These are phyloP conservation scores for Vultur gryphus DNA, from an alignment of 2,797 vertebrate species.

Conservation along the genomic window DNA sequence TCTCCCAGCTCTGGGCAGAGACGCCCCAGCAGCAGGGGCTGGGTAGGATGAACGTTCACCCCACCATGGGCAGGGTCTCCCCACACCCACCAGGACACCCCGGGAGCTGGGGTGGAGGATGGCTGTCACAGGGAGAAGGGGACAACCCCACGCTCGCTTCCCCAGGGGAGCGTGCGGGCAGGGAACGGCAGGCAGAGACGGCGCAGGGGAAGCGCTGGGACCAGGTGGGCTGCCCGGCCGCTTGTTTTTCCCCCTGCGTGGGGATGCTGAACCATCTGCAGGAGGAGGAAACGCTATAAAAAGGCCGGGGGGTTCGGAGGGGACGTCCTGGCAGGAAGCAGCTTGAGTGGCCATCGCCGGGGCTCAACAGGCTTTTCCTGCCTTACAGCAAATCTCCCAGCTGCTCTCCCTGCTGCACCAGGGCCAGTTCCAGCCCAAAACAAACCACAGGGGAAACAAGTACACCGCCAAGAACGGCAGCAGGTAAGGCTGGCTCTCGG, in stretches of 20 bases:
- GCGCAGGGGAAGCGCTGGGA: background rate
- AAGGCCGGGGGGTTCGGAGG: background rate
- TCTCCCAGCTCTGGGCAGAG: background rate
- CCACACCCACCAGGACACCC: background rate
- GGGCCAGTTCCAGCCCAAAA: conserved; percentile 93
- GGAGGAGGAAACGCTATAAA: conserved; percentile 72
- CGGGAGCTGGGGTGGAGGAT: background rate
- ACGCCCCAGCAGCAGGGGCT: background rate
- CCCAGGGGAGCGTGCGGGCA: background rate
- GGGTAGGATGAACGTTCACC: accelerated
- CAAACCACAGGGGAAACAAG: conserved; percentile 96
- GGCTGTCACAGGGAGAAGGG: background rate
- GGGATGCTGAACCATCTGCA: conserved; percentile 63
- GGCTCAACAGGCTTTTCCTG: conserved; percentile 74
- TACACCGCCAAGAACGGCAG: conserved; percentile 77
- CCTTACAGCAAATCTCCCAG: conserved; percentile 95
- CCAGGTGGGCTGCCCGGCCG: background rate
- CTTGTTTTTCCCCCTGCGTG: background rate
- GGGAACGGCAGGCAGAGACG: background rate
- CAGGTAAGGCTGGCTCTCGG: conserved; percentile 73
- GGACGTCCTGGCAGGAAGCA: conserved; percentile 78
- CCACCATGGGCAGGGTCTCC: accelerated
- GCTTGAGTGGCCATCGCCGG: conserved; percentile 61
- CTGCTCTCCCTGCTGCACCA: conserved; percentile 92
- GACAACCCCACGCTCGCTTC: background rate